These are phyloP conservation scores for Trematocara stigmaticum DNA, from an alignment of 2,113 vertebrate genomes.

Conservation along the genomic window DNA sequence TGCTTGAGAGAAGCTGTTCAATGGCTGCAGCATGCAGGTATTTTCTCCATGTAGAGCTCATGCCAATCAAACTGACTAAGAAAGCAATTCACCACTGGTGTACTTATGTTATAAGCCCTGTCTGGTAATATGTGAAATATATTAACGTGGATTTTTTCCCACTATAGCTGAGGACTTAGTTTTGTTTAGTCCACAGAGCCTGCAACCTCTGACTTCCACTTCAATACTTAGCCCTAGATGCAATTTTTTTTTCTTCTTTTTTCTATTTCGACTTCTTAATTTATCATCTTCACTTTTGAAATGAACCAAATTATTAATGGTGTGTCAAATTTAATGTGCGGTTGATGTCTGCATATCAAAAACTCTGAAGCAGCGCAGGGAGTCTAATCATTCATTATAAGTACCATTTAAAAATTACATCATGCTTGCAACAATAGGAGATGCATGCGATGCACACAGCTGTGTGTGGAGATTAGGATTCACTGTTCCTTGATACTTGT, in stretches of 20 bases:
- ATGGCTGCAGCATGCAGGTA: constrained; percentile 15
- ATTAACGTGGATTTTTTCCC: not conserved
- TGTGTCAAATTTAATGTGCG: not conserved
- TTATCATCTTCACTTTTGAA: not conserved
- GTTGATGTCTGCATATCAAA: not conserved
- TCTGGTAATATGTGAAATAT: not conserved
- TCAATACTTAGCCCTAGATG: not conserved
- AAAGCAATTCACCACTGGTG: not conserved
- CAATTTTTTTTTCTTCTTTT: not conserved
- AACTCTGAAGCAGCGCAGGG: not conserved
- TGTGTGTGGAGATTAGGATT: not conserved
- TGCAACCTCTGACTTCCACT: not conserved
- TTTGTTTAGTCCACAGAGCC: not conserved
- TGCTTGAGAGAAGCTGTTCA: not conserved
- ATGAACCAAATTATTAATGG: not conserved
- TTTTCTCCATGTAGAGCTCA: not conserved
- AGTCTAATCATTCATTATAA: not conserved
- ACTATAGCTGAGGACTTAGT: not conserved
- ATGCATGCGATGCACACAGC: not conserved
- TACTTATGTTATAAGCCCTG: not conserved
- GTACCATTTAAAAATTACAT: not conserved
- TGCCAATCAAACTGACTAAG: not conserved
- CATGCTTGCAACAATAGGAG: not conserved
- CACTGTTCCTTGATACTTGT: not conserved
- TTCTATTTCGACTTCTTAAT: not conserved